Conservation (phyloP, 2,888 invertebrate species). For the Rhamnusium bicolor region DNA sequence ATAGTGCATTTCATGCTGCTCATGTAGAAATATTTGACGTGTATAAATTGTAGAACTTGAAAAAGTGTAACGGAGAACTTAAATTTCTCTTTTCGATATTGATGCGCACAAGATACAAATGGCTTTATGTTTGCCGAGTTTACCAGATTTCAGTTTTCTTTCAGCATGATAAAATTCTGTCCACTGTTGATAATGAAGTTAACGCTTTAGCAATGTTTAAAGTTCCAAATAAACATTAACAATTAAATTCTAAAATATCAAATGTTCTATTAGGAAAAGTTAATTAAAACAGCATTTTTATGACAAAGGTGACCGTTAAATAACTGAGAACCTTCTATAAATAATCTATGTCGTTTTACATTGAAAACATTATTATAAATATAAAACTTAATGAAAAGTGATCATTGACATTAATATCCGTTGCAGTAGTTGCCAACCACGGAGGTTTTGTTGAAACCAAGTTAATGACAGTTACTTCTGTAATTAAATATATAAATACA, state of each 20-base stretch:
- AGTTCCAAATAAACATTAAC: no score
- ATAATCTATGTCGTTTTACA: not conserved
- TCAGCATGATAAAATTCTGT: no score
- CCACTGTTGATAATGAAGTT: no score
- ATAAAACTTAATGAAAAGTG: conserved; percentile 25
- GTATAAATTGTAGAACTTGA: no score
- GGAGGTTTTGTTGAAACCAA: conserved; percentile 12
- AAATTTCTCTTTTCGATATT: no score
- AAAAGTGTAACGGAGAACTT: no score
- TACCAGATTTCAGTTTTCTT: no score
- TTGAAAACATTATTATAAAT: not conserved
- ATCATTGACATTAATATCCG: conserved; percentile 38
- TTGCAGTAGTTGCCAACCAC: conserved; percentile 16
- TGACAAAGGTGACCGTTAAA: not conserved
- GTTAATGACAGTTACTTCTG: conserved; percentile 12
- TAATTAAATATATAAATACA: conserved; percentile 19
- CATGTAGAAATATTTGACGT: no score
- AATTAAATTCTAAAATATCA: not conserved
- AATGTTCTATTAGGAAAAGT: not conserved
- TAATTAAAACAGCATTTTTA: not conserved
- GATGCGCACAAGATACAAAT: no score
- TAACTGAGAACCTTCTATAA: not conserved
- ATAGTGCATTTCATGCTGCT: no score
- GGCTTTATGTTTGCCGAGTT: no score
- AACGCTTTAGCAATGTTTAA: no score